Percentiles rank a stretch among this genome's conserved stretches.
Conservation (phyloP, 2,888 invertebrate species). For the Subacronicta megacephala region DNA sequence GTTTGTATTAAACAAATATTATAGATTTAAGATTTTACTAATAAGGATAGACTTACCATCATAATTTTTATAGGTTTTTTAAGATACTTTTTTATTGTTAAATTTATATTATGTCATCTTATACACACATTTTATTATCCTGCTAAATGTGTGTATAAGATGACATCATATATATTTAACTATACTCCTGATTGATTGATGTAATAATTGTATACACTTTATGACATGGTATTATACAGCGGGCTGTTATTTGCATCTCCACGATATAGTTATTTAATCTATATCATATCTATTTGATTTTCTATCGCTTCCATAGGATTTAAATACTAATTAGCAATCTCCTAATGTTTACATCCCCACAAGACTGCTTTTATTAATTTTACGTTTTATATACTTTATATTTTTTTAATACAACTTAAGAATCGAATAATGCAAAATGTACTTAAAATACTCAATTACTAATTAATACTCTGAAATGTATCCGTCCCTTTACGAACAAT, state of each 20-base stretch:
- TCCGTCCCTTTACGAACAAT: constrained; percentile 34
- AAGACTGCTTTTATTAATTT: constrained; percentile 39
- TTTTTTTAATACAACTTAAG: constrained; percentile 15
- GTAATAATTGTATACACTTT: no score
- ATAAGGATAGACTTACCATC: background rate
- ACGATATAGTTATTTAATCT: no score
- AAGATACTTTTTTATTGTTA: no score
- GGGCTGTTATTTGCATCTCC: no score
- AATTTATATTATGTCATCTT: no score
- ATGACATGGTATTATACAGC: no score
- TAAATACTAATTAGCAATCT: background rate
- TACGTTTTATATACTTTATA: constrained; percentile 3
- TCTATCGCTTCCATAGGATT: background rate
- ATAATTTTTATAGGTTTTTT: no score
- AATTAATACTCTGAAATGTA: constrained; percentile 38
- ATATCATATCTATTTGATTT: no score
- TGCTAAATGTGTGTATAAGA: no score
- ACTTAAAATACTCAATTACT: constrained; percentile 49
- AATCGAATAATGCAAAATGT: constrained; percentile 26
- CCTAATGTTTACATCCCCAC: constrained; percentile 7
- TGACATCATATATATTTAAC: no score
- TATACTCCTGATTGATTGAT: no score
- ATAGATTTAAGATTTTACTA: constrained; percentile 8
- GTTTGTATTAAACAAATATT: background rate
- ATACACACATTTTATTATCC: no score